These are phyloP conservation scores for Catharus ustulatus DNA, from an alignment of 2,797 vertebrate species.

Conservation along the genomic window DNA sequence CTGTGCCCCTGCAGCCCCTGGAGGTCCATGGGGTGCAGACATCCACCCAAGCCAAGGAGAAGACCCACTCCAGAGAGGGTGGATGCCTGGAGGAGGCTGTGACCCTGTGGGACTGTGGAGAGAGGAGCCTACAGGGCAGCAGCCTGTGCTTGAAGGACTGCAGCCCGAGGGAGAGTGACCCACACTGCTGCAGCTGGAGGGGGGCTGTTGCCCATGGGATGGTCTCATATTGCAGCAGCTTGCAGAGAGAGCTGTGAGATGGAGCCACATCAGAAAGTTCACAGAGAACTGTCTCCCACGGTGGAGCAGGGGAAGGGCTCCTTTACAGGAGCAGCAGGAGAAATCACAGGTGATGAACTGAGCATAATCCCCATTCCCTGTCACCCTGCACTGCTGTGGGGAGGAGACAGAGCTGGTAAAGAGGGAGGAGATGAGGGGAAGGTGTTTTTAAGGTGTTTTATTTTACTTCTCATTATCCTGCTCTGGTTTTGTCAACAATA, in stretches of 20 bases:
- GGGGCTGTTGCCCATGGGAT: background rate
- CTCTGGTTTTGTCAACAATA: background rate
- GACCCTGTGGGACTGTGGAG: background rate
- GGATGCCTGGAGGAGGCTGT: background rate
- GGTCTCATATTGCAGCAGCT: background rate
- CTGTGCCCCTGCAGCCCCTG: background rate
- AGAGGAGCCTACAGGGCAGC: background rate
- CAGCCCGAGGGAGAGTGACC: fast-evolving
- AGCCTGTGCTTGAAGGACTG: background rate
- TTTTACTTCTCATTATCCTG: background rate
- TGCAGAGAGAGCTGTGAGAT: background rate
- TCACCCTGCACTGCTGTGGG: too few species aligned
- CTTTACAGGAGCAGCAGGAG: background rate
- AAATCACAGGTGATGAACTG: background rate
- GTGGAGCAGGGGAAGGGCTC: background rate
- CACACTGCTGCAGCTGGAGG: background rate
- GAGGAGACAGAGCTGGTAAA: background rate
- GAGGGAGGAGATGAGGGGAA: background rate
- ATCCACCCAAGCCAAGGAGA: background rate
- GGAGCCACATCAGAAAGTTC: background rate
- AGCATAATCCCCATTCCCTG: background rate
- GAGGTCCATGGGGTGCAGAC: background rate
- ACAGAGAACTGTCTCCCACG: background rate
- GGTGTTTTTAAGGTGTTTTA: background rate
- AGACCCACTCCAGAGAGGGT: background rate